phyloP scores from a whole-genome alignment of 2,888 invertebrate genomes.

The Gari tellinella region DNA sequence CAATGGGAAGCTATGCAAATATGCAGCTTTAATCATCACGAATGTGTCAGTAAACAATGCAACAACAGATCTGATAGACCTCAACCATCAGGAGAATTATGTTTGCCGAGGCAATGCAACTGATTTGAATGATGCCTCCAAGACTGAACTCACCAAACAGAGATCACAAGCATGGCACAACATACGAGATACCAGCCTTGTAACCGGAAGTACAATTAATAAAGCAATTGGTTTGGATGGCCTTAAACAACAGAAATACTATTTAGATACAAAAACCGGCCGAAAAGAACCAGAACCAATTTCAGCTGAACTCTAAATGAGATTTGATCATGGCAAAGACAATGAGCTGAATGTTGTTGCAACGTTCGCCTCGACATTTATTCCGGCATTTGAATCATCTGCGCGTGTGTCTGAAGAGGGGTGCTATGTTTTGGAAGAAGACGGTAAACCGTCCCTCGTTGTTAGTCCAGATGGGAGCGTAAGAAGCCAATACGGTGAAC shows the following conservation, averaged over 20 bases:
- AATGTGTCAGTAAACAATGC: not conserved
- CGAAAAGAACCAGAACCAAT: too few relatives aligned
- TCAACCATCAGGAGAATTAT: slow-evolving; percentile 20
- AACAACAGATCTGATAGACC: slow-evolving; percentile 1
- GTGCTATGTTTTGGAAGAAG: slow-evolving; percentile 11
- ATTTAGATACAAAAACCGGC: too few relatives aligned
- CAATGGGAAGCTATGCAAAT: slow-evolving; percentile 23
- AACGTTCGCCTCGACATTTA: slow-evolving; percentile 21
- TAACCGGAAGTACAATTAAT: slow-evolving; percentile 35
- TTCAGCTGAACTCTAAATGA: slow-evolving; percentile 20
- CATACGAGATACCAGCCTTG: slow-evolving; percentile 7
- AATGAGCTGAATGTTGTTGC: slow-evolving; percentile 40
- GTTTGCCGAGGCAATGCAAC: slow-evolving; percentile 20
- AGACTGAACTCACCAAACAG: slow-evolving; percentile 21
- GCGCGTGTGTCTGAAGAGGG: slow-evolving; percentile 24
- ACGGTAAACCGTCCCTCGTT: slow-evolving; percentile 1
- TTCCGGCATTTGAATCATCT: slow-evolving; percentile 15
- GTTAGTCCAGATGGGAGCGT: slow-evolving; percentile 51
- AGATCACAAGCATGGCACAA: slow-evolving; percentile 17
- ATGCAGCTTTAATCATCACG: slow-evolving; percentile 11
- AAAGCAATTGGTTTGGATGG: slow-evolving; percentile 35
- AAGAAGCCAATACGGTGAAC: not conserved
- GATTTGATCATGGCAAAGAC: slow-evolving; percentile 21
- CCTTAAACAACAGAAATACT: slow-evolving; percentile 23
- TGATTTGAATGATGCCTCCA: not conserved